Percentiles rank a stretch among this genome's conserved stretches.
phyloP scores from a whole-genome alignment of 2,888 invertebrate genomes.

The Hesperia comma region DNA sequence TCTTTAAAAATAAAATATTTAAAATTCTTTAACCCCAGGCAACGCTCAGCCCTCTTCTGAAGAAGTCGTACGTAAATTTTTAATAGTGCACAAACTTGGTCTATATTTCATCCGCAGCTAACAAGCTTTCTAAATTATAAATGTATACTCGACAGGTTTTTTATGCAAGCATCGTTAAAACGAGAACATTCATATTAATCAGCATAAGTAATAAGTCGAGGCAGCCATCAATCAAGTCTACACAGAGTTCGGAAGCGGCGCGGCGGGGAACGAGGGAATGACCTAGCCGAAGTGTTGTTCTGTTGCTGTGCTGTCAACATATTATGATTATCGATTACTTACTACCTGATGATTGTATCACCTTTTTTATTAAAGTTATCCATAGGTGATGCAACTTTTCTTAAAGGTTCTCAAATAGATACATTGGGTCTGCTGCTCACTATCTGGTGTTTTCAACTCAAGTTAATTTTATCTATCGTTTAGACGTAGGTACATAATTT shows the following conservation, averaged over 20 bases:
- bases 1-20: constrained; percentile 1
- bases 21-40: neutral
- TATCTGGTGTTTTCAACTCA: too few species aligned
- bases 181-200: constrained; percentile 28
- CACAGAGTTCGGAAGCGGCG: constrained; percentile 20
- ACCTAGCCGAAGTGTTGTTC: too few species aligned
- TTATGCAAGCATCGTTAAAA: constrained; percentile 31
- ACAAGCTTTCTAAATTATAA: constrained; percentile 32
- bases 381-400: too few species aligned
- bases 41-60: constrained; percentile 5
- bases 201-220: constrained; percentile 31
- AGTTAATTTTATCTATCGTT: too few species aligned
- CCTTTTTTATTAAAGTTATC: neutral
- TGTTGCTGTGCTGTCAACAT: constrained; percentile 13
- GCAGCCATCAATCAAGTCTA: constrained; percentile 31
- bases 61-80: constrained; percentile 26
- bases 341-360: neutral
- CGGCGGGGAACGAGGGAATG: neutral
- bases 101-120: constrained; percentile 22
- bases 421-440: too few species aligned
- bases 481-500: too few species aligned
- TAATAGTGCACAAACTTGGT: constrained; percentile 24
- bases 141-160: constrained; percentile 25
- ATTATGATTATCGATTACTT: constrained; percentile 6
- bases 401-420: too few species aligned